Conservation (phyloP, 2,888 invertebrate species). For the Cryptocephalus moraei region DNA sequence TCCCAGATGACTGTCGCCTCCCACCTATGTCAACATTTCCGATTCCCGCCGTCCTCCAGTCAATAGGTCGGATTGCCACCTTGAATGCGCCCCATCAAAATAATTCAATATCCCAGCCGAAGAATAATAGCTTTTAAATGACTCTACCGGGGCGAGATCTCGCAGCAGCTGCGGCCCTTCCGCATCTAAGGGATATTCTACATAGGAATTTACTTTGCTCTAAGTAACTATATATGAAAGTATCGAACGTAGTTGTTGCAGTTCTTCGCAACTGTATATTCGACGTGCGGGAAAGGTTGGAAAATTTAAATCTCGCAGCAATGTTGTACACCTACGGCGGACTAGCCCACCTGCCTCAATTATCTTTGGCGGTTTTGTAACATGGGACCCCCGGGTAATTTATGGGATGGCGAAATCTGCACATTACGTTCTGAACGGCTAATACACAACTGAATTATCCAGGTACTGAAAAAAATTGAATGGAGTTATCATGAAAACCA, state of each 20-base stretch:
- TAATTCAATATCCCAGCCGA: slow-evolving; percentile 11
- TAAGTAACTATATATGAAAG: slow-evolving; percentile 1
- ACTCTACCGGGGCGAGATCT: slow-evolving; percentile 17
- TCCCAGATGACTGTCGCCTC: not conserved
- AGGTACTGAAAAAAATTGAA: too few species aligned
- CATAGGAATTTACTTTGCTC: too few species aligned
- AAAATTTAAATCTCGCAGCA: too few species aligned
- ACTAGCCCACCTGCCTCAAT: too few species aligned
- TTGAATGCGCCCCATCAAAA: slow-evolving; percentile 14
- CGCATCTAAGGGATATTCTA: too few species aligned
- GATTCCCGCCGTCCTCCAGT: not conserved
- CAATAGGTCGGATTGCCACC: slow-evolving; percentile 6
- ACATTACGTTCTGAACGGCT: too few species aligned
- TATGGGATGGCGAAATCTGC: too few species aligned
- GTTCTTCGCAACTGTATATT: not conserved
- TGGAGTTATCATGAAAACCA: too few species aligned
- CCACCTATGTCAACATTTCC: not conserved
- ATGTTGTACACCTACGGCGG: too few species aligned
- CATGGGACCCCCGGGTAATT: too few species aligned
- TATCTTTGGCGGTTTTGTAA: too few species aligned
- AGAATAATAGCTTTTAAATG: slow-evolving; percentile 20
- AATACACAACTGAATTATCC: too few species aligned
- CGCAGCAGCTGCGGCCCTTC: slow-evolving; percentile 19
- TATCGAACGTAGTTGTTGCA: not conserved
- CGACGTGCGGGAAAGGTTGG: not conserved